These are phyloP conservation scores for Callipepla squamata DNA, from an alignment of 2,113 vertebrate species.

Conservation along the genomic window DNA sequence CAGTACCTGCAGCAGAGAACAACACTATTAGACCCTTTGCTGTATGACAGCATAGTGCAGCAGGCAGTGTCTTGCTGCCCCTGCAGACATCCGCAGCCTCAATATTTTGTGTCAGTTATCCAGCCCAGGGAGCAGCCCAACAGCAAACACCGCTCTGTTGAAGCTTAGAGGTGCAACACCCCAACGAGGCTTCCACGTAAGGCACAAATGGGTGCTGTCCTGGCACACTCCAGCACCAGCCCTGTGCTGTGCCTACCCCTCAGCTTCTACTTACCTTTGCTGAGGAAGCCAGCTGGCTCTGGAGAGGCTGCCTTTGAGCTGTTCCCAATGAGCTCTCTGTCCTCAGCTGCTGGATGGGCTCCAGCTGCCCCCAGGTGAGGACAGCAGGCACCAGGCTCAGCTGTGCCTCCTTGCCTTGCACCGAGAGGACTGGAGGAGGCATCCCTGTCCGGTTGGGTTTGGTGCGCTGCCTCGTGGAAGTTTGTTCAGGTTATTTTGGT, in stretches of 20 bases:
- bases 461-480: too few species aligned
- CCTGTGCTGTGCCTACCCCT: fast-evolving
- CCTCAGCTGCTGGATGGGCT: not conserved
- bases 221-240: fast-evolving
- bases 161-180: not conserved
- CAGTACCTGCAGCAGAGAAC: slow-evolving; percentile 75
- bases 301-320: not conserved
- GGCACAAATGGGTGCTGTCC: not conserved
- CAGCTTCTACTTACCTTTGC: not conserved
- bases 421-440: fast-evolving
- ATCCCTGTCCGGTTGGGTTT: too few species aligned
- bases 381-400: not conserved
- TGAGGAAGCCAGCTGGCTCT: fast-evolving
- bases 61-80: not conserved
- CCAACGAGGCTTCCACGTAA: too few species aligned
- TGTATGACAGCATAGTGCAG: not conserved
- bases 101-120: fast-evolving
- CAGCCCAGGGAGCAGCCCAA: not conserved
- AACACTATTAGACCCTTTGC: not conserved
- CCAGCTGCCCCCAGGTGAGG: fast-evolving
- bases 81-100: not conserved
- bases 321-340: not conserved
- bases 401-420: fast-evolving
- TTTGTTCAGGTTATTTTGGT: too few species aligned
- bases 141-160: not conserved